Percentiles rank a stretch among this genome's conserved stretches.
phyloP scores from a whole-genome alignment of 2,797 vertebrate species.

The Typhlichthys eigenmanni region DNA sequence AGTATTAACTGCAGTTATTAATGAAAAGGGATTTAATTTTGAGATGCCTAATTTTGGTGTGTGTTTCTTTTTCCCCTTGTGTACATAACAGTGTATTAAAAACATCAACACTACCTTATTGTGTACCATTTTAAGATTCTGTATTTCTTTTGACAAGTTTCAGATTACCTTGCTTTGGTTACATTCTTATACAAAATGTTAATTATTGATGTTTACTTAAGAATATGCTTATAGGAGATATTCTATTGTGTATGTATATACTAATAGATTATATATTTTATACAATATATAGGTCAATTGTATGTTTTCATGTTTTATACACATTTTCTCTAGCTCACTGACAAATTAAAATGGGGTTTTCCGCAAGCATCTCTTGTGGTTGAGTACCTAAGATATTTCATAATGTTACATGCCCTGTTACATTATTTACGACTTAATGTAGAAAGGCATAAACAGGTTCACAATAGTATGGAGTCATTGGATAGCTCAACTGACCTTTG shows the following conservation, averaged over 20 bases:
- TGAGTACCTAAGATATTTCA: slow-evolving; percentile 31
- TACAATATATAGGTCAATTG: slow-evolving; percentile 53
- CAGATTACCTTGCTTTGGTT: slow-evolving; percentile 68
- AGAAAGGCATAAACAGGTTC: too few relatives aligned
- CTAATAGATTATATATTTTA: slow-evolving; percentile 41
- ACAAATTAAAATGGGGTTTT: slow-evolving; percentile 88
- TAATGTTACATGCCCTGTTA: slow-evolving; percentile 7
- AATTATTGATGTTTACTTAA: slow-evolving; percentile 20
- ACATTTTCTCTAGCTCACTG: slow-evolving; percentile 83
- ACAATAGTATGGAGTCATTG: not conserved
- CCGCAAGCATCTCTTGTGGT: slow-evolving; percentile 77
- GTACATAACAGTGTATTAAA: slow-evolving; percentile 98
- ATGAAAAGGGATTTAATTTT: slow-evolving; percentile 99
- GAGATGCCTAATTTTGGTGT: slow-evolving; percentile 93
- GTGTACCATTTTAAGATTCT: slow-evolving; percentile 68
- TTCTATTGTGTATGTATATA: slow-evolving; percentile 43
- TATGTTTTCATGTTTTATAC: slow-evolving; percentile 73
- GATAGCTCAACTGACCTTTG: too few relatives aligned
- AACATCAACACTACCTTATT: slow-evolving; percentile 79
- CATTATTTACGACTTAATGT: too few relatives aligned
- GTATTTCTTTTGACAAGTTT: slow-evolving; percentile 77
- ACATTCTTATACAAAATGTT: slow-evolving; percentile 82
- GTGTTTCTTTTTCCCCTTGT: slow-evolving; percentile 81
- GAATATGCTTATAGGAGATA: slow-evolving; percentile 17
- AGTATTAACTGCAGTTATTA: slow-evolving; percentile 98